phyloP scores from a whole-genome alignment of 2,113 vertebrate genomes.

The Euleptes europaea region DNA sequence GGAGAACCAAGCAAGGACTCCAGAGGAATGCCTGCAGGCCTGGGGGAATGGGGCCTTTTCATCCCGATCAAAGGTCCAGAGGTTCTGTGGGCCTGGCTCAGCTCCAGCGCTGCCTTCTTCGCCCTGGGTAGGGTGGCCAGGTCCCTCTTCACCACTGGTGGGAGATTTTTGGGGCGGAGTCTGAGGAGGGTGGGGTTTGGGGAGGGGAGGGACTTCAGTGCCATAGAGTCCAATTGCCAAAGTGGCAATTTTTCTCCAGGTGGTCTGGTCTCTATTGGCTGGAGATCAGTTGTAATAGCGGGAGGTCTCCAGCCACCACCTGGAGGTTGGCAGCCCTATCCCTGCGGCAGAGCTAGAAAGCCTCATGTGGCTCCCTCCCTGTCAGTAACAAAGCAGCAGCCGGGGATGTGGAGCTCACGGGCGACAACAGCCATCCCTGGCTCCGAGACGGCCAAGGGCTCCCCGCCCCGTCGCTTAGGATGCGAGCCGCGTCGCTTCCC shows the following conservation, averaged over 20 bases:
- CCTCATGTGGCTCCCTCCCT: not conserved
- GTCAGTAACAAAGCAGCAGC: not conserved
- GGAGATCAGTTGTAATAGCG: too few relatives aligned
- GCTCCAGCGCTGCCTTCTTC: not conserved
- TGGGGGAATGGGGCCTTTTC: not conserved
- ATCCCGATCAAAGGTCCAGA: not conserved
- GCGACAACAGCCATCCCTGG: not conserved
- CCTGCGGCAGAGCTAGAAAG: not conserved
- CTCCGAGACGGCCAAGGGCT: conserved; percentile 9
- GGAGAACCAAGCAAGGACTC: not conserved
- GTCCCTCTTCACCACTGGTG: too few relatives aligned
- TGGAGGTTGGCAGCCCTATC: too few relatives aligned
- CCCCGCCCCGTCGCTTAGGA: conserved; percentile 39
- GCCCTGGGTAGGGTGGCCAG: too few relatives aligned
- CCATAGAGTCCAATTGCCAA: too few relatives aligned
- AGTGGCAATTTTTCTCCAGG: too few relatives aligned
- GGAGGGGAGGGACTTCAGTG: too few relatives aligned
- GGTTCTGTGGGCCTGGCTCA: not conserved
- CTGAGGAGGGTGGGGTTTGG: too few relatives aligned
- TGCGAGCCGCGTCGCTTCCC: conserved; percentile 31
- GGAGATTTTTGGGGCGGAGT: too few relatives aligned
- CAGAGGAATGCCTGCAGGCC: not conserved
- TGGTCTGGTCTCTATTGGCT: too few relatives aligned
- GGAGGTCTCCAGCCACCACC: too few relatives aligned
- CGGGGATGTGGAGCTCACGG: not conserved